phyloP scores from a whole-genome alignment of 1,140 invertebrate species.

The Orchestia grillus region DNA sequence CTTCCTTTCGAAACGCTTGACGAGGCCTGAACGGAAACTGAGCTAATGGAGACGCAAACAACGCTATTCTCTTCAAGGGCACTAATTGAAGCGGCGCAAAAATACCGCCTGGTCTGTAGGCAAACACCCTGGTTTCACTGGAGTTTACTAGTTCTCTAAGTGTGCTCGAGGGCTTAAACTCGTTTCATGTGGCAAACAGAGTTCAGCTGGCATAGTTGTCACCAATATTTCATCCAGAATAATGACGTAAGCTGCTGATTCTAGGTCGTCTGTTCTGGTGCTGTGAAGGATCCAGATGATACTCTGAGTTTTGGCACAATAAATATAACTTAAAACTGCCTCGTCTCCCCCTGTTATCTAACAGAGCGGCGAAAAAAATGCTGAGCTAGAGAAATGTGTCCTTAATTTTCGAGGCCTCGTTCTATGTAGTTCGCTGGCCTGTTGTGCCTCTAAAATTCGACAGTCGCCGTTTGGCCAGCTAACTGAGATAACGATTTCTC shows the following conservation, averaged over 20 bases:
- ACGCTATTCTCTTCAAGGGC: neutral
- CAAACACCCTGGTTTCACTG: neutral
- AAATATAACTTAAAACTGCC: neutral
- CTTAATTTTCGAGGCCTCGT: neutral
- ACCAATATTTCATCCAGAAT: neutral
- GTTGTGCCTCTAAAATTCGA: neutral
- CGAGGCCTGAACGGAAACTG: neutral
- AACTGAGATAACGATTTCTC: neutral
- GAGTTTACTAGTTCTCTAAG: neutral
- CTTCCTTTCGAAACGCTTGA: neutral
- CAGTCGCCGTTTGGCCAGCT: neutral
- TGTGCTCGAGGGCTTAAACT: neutral
- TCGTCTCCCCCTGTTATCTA: neutral
- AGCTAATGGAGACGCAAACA: constrained; percentile 31
- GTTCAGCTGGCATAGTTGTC: neutral
- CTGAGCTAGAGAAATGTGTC: neutral
- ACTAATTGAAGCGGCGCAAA: neutral
- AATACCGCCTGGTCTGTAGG: neutral
- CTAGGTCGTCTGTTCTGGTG: neutral
- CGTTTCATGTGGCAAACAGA: neutral
- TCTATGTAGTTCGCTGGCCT: neutral
- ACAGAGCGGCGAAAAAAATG: neutral
- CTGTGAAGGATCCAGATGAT: neutral
- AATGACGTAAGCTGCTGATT: neutral
- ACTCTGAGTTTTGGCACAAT: neutral